Evolutionary conservation across 2,113 vertebrate genomes (phyloP).

Genomic region (Sapayoa aenigma): DNA sequence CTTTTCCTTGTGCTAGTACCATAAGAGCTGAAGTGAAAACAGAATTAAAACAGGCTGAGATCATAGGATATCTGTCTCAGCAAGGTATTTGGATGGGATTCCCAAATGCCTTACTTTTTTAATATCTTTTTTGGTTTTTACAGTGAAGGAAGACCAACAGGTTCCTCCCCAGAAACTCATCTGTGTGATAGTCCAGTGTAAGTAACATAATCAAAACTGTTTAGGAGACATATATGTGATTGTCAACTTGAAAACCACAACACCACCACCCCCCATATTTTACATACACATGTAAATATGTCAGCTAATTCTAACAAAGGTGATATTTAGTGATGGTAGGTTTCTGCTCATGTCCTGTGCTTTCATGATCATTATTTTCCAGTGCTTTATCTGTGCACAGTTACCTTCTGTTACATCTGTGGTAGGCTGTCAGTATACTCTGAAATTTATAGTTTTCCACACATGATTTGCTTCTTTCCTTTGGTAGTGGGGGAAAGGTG

Average conservation of each 20-base stretch:
- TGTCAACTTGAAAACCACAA: not conserved
- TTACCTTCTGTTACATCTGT: not conserved
- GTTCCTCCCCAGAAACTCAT: slow-evolving; percentile 52
- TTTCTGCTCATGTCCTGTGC: not conserved
- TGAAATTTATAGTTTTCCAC: not conserved
- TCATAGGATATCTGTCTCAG: not conserved
- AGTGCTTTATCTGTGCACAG: not conserved
- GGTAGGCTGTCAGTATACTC: not conserved
- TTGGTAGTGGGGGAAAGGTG: not conserved
- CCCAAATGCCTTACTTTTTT: not conserved
- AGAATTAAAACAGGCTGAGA: not conserved
- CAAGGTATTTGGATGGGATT: not conserved
- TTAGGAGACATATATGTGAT: not conserved
- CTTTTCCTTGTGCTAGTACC: not conserved
- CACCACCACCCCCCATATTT: accelerated
- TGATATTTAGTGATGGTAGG: not conserved
- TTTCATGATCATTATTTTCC: not conserved
- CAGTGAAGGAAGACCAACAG: slow-evolving; percentile 67
- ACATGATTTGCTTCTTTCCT: not conserved
- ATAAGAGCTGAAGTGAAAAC: not conserved
- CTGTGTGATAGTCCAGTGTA: slow-evolving; percentile 69
- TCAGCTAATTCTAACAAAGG: not conserved
- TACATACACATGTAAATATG: not conserved
- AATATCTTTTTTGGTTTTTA: slow-evolving; percentile 2
- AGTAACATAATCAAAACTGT: slow-evolving; percentile 47